phyloP scores from a whole-genome alignment of 2,888 invertebrate genomes.

The Phlogophora meticulosa region DNA sequence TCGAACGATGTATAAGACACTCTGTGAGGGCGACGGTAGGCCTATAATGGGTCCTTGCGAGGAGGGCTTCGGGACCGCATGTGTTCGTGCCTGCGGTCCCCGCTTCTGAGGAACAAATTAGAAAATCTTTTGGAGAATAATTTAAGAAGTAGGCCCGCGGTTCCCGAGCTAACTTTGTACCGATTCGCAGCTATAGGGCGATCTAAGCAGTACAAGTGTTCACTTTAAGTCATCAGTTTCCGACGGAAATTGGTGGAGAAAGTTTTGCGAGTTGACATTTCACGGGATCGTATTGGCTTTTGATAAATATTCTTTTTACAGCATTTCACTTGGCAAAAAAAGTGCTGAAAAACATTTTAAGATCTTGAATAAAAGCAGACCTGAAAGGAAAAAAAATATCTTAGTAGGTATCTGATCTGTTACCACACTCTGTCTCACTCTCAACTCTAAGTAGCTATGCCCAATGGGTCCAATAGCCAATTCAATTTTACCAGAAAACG shows the following conservation, averaged over 20 bases:
- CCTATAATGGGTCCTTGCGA: conserved; percentile 78
- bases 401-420: no score
- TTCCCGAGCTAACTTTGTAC: conserved; percentile 81
- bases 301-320: conserved; percentile 9
- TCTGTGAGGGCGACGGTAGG: conserved; percentile 80
- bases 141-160: conserved; percentile 84
- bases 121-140: conserved; percentile 90
- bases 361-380: no score
- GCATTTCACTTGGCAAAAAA: no score
- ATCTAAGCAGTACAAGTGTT: conserved; percentile 71
- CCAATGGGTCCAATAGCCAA: no score
- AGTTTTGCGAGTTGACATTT: conserved; percentile 36
- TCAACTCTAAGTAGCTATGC: no score
- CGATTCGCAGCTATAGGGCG: conserved; percentile 70
- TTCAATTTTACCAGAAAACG: not conserved
- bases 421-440: no score
- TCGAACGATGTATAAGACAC: conserved; percentile 78
- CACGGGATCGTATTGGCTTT: not conserved
- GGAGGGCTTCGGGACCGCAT: conserved; percentile 72
- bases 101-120: conserved; percentile 87
- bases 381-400: no score
- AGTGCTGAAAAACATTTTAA: no score
- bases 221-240: conserved; percentile 76
- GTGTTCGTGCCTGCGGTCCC: conserved; percentile 78
- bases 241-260: conserved; percentile 24